Evolutionary conservation across 2,113 vertebrate genomes (phyloP).

Genomic region (Sporophila hypoxantha): DNA sequence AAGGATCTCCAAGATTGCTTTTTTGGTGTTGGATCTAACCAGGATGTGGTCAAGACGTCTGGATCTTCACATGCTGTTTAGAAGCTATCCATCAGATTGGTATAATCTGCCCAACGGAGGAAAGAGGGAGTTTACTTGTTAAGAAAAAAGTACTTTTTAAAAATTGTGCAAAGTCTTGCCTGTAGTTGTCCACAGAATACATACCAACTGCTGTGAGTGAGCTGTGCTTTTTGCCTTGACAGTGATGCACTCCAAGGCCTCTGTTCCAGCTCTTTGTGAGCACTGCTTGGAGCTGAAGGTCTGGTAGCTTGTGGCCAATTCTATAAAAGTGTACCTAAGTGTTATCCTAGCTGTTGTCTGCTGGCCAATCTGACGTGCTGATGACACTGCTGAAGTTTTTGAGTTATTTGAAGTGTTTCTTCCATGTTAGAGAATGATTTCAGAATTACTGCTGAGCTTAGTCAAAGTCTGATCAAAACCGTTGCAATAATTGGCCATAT

Average conservation of each 20-base stretch:
- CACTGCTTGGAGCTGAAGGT: background rate
- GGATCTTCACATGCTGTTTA: background rate
- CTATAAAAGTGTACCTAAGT: background rate
- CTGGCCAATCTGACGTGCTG: background rate
- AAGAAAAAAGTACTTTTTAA: background rate
- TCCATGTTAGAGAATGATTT: background rate
- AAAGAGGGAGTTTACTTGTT: background rate
- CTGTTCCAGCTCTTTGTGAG: background rate
- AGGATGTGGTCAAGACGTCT: background rate
- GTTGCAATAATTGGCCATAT: background rate
- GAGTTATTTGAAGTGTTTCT: background rate
- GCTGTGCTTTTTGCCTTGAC: background rate
- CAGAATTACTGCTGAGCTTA: background rate
- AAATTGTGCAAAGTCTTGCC: background rate
- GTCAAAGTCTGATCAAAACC: background rate
- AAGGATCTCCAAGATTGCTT: background rate
- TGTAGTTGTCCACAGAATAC: background rate
- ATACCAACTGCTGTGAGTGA: rapidly evolving
- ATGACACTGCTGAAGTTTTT: background rate
- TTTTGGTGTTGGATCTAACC: background rate
- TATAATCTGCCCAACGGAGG: background rate
- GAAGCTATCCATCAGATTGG: background rate
- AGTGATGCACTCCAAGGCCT: background rate
- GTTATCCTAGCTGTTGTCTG: background rate
- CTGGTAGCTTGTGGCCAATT: background rate